Conservation (phyloP, 2,113 vertebrate species). For the Tricholaema leucomelas region DNA sequence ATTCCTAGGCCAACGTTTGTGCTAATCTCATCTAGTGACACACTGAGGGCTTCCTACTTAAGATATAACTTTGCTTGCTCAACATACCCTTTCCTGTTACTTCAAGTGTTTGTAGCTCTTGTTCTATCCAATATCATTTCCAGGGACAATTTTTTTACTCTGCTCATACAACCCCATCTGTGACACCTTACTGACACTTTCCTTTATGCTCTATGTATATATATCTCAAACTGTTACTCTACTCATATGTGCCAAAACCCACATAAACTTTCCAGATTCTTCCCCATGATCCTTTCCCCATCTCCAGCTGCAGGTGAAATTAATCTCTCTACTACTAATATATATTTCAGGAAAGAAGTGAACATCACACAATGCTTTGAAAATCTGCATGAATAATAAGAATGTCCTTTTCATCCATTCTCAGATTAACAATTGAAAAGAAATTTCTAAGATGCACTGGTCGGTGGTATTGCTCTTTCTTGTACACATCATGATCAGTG, state of each 20-base stretch:
- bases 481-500: background rate
- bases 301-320: background rate
- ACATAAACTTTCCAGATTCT: background rate
- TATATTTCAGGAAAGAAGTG: background rate
- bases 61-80: background rate
- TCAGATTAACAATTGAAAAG: background rate
- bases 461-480: background rate
- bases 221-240: background rate
- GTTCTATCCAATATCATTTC: background rate
- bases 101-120: background rate
- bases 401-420: background rate
- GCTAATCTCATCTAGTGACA: background rate
- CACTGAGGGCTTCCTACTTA: background rate
- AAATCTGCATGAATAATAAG: background rate
- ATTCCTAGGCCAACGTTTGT: background rate
- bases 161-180: background rate
- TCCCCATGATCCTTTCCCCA: background rate
- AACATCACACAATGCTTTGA: background rate
- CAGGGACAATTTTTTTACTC: background rate
- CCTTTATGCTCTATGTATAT: background rate
- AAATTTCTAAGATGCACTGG: background rate
- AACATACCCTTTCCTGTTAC: background rate
- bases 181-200: background rate
- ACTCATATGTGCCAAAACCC: background rate
- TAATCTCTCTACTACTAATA: background rate